Base-by-base conservation (phyloP, 2,113 vertebrate species). In the Ceuthmochares aereus region DNA sequence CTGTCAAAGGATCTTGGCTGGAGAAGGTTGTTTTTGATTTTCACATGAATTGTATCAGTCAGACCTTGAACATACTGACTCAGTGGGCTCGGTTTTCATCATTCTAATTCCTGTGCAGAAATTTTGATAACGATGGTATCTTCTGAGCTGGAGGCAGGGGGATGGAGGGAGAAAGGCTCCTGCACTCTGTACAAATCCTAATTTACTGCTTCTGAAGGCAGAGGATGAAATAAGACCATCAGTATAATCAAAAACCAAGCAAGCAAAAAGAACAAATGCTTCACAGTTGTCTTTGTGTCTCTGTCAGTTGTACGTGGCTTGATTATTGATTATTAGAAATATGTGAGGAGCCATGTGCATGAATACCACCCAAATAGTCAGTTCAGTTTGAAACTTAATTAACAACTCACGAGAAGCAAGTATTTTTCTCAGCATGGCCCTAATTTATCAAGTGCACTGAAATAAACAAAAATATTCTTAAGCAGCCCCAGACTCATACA, bases 231-330 rank as follows among this genome's bases (percentile, higher is more conserved):
- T 60, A 59, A 55, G 34, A 27, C 69, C 26, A 25, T 43, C 56
- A 54, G 43, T 30, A 42, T 68, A 45, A 52, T 32, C 32, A 45
- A 51, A 40, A 49, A 26, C n/a, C 22, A 75, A 63, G 54, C 29
- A 37, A 69, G 34, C 58, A 40, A n/a, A 54, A 68, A 51, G 11
- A 36, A 32, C 51, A 81, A 60, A 55, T 25, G 14, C 63, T 58
- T 47, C 34, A 9, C 0, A 0, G 47, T 45, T 3, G 0, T 76
- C 58, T 63, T 66, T 49, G 13, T 14, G 16, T 26, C 29, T 32
- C 68, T 29, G 4, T 16, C 4, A 1, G 40, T 23, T 40, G 27
- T 27, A 40, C 8, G 4, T 4, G 21, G 42, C 23, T 37, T 55
- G 58, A 30, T 49, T 60, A 52, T 68, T 18, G 58, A 30, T 49